phyloP scores from a whole-genome alignment of 2,113 vertebrate species.

The Parus major region DNA sequence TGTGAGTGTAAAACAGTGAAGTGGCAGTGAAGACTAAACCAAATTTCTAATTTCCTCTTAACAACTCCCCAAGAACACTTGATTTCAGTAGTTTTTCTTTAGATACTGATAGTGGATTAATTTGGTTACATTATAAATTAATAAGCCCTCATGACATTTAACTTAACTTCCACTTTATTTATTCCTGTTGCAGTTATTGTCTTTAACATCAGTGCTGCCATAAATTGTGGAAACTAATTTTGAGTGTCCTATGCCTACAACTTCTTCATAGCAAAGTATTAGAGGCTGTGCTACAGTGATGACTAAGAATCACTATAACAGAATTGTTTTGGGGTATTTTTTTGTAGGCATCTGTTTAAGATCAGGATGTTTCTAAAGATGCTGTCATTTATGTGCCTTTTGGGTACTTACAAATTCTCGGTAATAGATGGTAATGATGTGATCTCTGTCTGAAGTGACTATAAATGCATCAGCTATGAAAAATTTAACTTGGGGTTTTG shows the following conservation, averaged over 20 bases:
- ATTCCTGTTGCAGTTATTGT: neutral
- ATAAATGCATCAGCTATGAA: neutral
- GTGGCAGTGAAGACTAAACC: neutral
- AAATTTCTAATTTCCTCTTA: neutral
- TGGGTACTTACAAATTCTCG: neutral
- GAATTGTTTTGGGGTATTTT: neutral
- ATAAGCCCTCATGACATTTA: neutral
- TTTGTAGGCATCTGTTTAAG: neutral
- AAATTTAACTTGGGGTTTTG: neutral
- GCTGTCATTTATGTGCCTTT: neutral
- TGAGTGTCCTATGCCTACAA: neutral
- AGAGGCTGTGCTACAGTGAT: neutral
- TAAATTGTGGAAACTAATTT: neutral
- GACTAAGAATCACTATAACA: neutral
- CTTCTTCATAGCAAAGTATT: neutral
- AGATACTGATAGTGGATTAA: neutral
- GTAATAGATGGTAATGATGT: neutral
- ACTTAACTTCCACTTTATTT: constrained; percentile 1
- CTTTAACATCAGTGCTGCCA: neutral
- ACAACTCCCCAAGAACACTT: neutral
- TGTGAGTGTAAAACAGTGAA: neutral
- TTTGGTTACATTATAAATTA: constrained; percentile 8
- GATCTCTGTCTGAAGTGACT: neutral
- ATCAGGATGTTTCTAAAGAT: neutral
- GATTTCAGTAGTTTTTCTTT: constrained; percentile 18